Evolutionary conservation across 2,113 vertebrate species (phyloP).

Genomic region (Melanerpes formicivorus): DNA sequence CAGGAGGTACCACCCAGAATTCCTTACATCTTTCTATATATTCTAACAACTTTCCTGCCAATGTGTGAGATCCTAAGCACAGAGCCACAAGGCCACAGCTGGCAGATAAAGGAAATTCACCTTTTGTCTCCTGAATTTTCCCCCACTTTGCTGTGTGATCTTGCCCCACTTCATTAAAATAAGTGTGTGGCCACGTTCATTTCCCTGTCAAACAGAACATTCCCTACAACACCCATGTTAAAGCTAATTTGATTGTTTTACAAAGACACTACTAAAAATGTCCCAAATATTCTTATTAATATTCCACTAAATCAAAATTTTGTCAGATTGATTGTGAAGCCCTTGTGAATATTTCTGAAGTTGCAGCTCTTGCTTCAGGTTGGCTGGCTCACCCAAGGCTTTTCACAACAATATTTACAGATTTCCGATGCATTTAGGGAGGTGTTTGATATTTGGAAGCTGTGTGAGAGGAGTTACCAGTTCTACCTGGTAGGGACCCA

Average conservation of each 20-base stretch:
- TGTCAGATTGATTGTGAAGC: not conserved
- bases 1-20: not conserved
- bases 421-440: slow-evolving; percentile 13
- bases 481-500: not conserved
- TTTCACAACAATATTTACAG: not conserved
- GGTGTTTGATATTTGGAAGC: slow-evolving; percentile 6
- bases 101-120: not conserved
- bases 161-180: not conserved
- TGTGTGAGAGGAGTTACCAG: slow-evolving; percentile 17
- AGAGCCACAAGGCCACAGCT: not conserved
- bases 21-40: not conserved
- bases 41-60: accelerated
- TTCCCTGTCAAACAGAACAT: not conserved
- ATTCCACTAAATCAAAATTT: not conserved
- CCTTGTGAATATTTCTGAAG: not conserved
- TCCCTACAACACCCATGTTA: not conserved
- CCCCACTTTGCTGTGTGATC: not conserved
- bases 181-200: not conserved
- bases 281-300: not conserved
- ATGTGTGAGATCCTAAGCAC: not conserved
- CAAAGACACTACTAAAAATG: not conserved
- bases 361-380: not conserved
- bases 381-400: not conserved
- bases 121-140: not conserved
- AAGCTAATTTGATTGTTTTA: slow-evolving; percentile 11